These are phyloP conservation scores for Drosophila ercepeae DNA, from an alignment of 1,140 invertebrate species.

Conservation along the genomic window DNA sequence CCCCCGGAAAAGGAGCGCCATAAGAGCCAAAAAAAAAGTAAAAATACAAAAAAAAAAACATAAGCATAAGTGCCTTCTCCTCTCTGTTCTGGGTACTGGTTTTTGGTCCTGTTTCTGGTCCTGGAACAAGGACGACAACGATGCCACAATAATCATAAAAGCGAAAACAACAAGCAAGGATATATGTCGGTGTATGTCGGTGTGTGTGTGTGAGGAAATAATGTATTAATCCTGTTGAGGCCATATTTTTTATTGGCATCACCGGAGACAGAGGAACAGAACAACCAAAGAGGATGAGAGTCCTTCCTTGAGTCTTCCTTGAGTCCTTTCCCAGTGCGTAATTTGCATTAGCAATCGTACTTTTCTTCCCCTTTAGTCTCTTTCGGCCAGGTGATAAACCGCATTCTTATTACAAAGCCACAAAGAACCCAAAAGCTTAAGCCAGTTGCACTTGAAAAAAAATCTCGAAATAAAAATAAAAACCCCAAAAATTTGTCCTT, in stretches of 20 bases:
- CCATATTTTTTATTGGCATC: constrained; percentile 81
- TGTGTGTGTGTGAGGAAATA: constrained; percentile 50
- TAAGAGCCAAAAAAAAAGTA: constrained; percentile 56
- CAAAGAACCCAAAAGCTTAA: constrained; percentile 9
- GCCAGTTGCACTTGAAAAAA: background rate
- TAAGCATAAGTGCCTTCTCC: constrained; percentile 66
- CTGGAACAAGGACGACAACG: constrained; percentile 35
- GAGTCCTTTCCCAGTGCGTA: constrained; percentile 21
- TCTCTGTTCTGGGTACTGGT: constrained; percentile 3
- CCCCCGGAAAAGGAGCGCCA: constrained; percentile 41
- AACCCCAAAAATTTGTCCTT: no score
- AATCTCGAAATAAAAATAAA: no score
- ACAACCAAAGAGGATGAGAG: background rate
- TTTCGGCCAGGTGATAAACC: constrained; percentile 54
- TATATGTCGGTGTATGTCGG: background rate
- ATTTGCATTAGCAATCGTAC: constrained; percentile 51
- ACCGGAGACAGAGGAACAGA: no score
- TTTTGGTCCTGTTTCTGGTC: constrained; percentile 9
- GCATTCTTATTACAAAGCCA: constrained; percentile 46
- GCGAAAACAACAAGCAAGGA: constrained; percentile 64
- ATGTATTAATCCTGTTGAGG: constrained; percentile 83
- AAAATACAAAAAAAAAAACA: constrained; percentile 52
- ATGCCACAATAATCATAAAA: constrained; percentile 79
- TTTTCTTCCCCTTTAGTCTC: constrained; percentile 1
- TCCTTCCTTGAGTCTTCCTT: constrained; percentile 1